Base-by-base conservation (phyloP, 2,113 vertebrate genomes). In the Hemicordylus capensis region DNA sequence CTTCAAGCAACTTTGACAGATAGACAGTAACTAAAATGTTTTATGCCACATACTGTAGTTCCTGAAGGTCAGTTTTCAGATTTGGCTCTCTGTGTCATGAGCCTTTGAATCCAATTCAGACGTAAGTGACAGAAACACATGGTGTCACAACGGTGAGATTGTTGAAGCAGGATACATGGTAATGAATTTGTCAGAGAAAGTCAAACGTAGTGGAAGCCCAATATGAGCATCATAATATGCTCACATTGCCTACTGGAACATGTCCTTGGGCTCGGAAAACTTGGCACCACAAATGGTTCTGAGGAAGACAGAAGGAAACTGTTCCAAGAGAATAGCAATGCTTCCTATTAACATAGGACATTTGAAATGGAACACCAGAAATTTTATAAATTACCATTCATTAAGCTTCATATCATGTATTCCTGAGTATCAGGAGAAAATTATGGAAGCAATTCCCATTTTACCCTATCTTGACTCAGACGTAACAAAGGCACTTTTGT, bases 291-390 rank as follows among this genome's bases (percentile, higher is more conserved):
- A 19, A 46, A 42, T 72, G 26, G 66, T 79, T 85, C 64, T 63
- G 44, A 72, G 54, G 76, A 42, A 85, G 64, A 78, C 83, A 63
- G 69, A 56, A 83, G 69, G 69, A 73, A 66, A 31, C 34, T 48
- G 66, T 72, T 79, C 44, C 66, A 79, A 46, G 66, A 72, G 56
- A 85, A 85, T 85, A 70, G 54, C 67, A 85, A 72, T 63, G n/a
- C 31, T 51, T 31, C 56, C 51, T 37, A 73, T 72, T 85, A 78
- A 79, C 58, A 79, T 61, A 61, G 66, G 76, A 79, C 42, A 31
- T 79, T 72, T 72, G 66, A 79, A 85, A 78, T 70, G 83, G 75
- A 85, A 70, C 75, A 69, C 66, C 66, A 70, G 70, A 14, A 78
- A 46, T 78, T 58, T 85, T 66, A 78, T 79, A 72, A 78, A 85